A percentile compares a stretch with the other conserved stretches of the same genome.
phyloP scores from a whole-genome alignment of 2,797 vertebrate species.

The Psittacula echo region DNA sequence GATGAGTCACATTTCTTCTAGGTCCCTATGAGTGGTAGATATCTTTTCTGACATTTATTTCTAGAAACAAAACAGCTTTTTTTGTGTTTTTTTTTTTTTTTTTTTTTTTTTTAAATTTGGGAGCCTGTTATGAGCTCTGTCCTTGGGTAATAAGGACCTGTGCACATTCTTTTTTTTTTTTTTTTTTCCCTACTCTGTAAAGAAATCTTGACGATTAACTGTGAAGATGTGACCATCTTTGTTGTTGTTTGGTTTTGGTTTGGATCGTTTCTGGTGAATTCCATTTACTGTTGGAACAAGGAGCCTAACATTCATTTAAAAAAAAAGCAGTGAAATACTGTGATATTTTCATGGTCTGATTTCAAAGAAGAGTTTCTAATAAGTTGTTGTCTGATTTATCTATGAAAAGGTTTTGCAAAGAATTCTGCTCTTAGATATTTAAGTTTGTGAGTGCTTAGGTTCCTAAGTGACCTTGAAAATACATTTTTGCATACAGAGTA shows the following conservation, averaged over 20 bases:
- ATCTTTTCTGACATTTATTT: background rate
- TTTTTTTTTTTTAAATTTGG: too few species aligned
- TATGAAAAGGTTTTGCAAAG: background rate
- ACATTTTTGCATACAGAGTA: background rate
- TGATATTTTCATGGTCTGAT: background rate
- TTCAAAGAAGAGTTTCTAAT: background rate
- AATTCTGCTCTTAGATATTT: background rate
- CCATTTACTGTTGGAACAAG: background rate
- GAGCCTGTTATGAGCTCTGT: background rate
- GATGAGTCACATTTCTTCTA: background rate
- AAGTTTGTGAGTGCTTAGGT: background rate
- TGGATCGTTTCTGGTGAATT: background rate
- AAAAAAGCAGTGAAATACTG: background rate
- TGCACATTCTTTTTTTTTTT: background rate
- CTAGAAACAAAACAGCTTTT: background rate
- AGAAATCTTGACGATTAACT: background rate
- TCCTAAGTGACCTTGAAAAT: background rate
- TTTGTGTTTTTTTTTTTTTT: too few species aligned
- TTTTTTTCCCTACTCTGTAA: background rate
- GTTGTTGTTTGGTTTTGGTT: background rate
- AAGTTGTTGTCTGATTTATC: background rate
- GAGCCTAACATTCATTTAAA: background rate
- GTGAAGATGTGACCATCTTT: background rate
- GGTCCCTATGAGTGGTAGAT: background rate
- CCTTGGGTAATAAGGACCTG: background rate